Evolutionary conservation across 2,797 vertebrate species (phyloP).

Genomic region (Eupleurogrammus muticus): DNA sequence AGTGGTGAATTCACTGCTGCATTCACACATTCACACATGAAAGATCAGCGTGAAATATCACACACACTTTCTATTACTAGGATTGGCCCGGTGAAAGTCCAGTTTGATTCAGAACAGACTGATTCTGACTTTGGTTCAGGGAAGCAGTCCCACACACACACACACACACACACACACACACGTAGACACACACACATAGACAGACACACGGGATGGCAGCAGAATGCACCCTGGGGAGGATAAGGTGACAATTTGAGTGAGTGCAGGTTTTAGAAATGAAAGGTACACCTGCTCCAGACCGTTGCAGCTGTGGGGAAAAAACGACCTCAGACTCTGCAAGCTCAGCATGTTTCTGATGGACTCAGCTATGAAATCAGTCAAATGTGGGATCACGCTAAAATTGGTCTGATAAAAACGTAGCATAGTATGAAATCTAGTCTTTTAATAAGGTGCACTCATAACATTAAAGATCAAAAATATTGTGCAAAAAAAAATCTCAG

Average conservation of each 20-base stretch:
- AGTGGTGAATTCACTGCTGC: too few species aligned
- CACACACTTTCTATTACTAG: too few species aligned
- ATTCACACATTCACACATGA: too few species aligned
- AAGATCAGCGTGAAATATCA: too few species aligned
- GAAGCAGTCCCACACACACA: too few species aligned
- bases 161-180: conserved; percentile 10
- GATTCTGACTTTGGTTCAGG: too few species aligned
- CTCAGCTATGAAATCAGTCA: conserved; percentile 19
- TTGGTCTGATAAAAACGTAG: background rate
- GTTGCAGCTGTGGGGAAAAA: conserved; percentile 17
- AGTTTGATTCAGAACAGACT: too few species aligned
- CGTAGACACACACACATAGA: conserved; percentile 20
- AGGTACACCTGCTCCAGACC: conserved; percentile 17
- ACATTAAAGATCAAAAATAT: too few species aligned
- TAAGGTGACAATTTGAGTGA: conserved; percentile 43
- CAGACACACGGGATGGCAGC: conserved; percentile 2
- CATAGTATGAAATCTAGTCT: too few species aligned
- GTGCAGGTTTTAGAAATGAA: conserved; percentile 33
- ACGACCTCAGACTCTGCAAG: conserved; percentile 1
- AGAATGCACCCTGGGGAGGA: conserved; percentile 44
- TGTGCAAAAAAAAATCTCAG: too few species aligned
- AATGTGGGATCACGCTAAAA: conserved; percentile 8
- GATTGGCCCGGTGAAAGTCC: too few species aligned
- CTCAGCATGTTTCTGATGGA: conserved; percentile 13
- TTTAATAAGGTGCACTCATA: too few species aligned